These are phyloP conservation scores for Drosophila subpulchrella DNA, from an alignment of 1,140 invertebrate genomes.

Conservation along the genomic window DNA sequence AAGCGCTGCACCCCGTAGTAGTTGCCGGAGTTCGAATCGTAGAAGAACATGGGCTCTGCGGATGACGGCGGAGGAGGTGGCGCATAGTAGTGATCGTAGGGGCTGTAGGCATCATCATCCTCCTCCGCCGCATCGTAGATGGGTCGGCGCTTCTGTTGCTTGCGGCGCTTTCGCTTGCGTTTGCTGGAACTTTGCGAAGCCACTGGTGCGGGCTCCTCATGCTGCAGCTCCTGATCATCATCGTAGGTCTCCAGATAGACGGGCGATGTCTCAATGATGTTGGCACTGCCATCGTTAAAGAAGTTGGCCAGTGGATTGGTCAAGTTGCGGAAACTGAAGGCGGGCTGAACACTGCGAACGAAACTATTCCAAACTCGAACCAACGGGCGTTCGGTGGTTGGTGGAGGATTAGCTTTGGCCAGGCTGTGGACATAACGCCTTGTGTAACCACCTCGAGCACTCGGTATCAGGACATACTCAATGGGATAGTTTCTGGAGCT, in stretches of 20 bases:
- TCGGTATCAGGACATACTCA: conserved; percentile 27
- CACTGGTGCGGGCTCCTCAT: conserved; percentile 11
- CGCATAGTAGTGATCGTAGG: conserved; percentile 38
- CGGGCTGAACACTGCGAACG: conserved; percentile 69
- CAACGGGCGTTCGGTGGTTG: conserved; percentile 67
- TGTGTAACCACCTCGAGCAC: conserved; percentile 34
- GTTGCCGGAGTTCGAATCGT: conserved; percentile 43
- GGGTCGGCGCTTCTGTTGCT: conserved; percentile 53
- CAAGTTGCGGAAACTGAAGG: conserved; percentile 65
- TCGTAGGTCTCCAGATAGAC: conserved; percentile 39
- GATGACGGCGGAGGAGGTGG: conserved; percentile 7
- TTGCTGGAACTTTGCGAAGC: conserved; percentile 42
- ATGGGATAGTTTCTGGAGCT: conserved; percentile 20
- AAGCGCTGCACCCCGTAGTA: conserved; percentile 65
- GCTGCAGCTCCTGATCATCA: conserved; percentile 12
- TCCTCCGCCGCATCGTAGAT: conserved; percentile 31
- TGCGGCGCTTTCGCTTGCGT: conserved; percentile 66
- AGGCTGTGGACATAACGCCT: conserved; percentile 25
- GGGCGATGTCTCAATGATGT: conserved; percentile 70
- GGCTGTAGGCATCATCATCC: conserved; percentile 47
- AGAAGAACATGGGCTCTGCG: conserved; percentile 60
- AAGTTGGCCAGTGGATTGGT: conserved; percentile 74
- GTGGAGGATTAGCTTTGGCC: conserved; percentile 39
- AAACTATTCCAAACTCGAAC: conserved; percentile 72
- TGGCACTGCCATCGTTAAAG: conserved; percentile 66